Base-by-base conservation (phyloP, 2,113 vertebrate genomes). In the Mirounga angustirostris region DNA sequence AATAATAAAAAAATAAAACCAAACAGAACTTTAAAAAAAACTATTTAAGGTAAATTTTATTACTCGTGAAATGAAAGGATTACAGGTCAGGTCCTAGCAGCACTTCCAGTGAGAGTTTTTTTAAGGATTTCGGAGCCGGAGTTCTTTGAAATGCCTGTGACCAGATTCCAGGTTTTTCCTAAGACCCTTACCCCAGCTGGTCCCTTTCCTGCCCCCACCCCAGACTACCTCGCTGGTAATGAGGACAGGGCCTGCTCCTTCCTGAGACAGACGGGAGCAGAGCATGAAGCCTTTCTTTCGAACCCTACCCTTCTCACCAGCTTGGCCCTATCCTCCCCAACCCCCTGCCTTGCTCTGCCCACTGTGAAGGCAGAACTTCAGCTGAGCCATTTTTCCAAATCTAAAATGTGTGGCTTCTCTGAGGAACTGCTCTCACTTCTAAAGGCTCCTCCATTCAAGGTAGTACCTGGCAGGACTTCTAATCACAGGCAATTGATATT, bases 401-500 rank as follows among this genome's bases (percentile, higher is more conserved):
- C 80, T 74, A 61, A 89, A 97, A 82, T 63, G 12, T 59, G 22
- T 18, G 52, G 18, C 43, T 74, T 93, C 65, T 94, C 12, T 33
- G 71, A 98, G 90, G 89, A 89, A 65, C 74, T 0, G 46, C 0
- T 26, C n/a, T 91, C 36, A 9, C 91, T 97, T 4, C 85, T 73
- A 81, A 97, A 95, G 94, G 94, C 91, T 96, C 97, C 93, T 95
- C 97, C 16, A 65, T 81, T 96, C 90, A 28, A 96, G 96, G 92
- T 92, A 95, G 97, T 98, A 98, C 98, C 98, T 98, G 98, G 97
- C 63, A 63, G 97, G 98, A 97, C 97, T 98, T 98, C 98, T 99
- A 98, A 97, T 98, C 24, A 43, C 94, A 96, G 83, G 91, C 98
- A 98, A 99, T 99, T 99, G 98, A 98, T 98, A 99, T 99, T 99